These are phyloP conservation scores for Antheraea pernyi DNA, from an alignment of 1,140 invertebrate species.

Conservation along the genomic window DNA sequence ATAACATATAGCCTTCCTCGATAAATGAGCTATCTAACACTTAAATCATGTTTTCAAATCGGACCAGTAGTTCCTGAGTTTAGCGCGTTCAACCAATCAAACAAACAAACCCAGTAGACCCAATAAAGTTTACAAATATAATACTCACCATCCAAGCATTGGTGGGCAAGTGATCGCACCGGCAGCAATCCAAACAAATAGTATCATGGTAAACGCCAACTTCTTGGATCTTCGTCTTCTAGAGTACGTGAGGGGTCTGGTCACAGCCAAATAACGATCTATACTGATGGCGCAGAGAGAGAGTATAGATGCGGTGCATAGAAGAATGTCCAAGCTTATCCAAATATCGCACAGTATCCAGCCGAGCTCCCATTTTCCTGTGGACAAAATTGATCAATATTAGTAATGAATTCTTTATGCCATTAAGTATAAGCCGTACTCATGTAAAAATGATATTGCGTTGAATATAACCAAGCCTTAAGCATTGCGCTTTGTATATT, in stretches of 20 bases:
- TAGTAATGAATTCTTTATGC: too few species aligned
- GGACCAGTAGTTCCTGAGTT: too few species aligned
- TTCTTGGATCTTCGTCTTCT: slow-evolving; percentile 87
- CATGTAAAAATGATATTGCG: too few species aligned
- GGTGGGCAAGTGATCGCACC: slow-evolving; percentile 91
- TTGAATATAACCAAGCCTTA: too few species aligned
- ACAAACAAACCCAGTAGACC: too few species aligned
- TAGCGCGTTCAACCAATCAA: too few species aligned
- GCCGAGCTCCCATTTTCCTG: slow-evolving; percentile 89
- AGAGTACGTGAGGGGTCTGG: slow-evolving; percentile 90
- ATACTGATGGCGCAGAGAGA: slow-evolving; percentile 91
- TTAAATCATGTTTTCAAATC: too few species aligned
- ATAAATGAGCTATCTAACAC: too few species aligned
- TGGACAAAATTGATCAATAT: not conserved
- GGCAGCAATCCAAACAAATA: slow-evolving; percentile 90
- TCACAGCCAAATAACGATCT: slow-evolving; percentile 93
- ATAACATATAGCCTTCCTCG: too few species aligned
- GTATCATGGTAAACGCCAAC: slow-evolving; percentile 88
- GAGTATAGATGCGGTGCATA: slow-evolving; percentile 93
- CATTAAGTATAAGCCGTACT: too few species aligned
- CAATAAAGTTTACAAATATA: not conserved
- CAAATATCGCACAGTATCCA: slow-evolving; percentile 91
- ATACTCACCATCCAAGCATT: slow-evolving; percentile 87
- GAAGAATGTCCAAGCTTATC: slow-evolving; percentile 95
- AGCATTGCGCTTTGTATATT: too few species aligned